Evolutionary conservation across 1,140 invertebrate genomes (phyloP).

Genomic region (Heliothis virescens): DNA sequence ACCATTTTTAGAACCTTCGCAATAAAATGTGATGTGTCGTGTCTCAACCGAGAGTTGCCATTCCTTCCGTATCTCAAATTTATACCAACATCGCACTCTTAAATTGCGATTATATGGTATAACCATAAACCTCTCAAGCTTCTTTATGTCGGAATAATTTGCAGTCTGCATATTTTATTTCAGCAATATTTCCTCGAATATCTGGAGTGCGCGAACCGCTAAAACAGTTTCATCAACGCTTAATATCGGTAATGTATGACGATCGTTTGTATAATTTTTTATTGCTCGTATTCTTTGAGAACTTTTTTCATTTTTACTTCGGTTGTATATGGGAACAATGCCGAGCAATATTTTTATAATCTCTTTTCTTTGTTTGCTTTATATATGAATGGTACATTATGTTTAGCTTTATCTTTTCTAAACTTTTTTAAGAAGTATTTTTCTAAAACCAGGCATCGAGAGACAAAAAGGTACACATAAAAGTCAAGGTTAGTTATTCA

Average conservation of each 20-base stretch:
- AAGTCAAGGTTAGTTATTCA: background rate
- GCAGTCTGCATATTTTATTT: constrained; percentile 68
- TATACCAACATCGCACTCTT: constrained; percentile 61
- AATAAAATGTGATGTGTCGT: background rate
- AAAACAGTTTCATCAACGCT: constrained; percentile 60
- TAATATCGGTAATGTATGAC: constrained; percentile 64
- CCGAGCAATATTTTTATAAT: constrained; percentile 30
- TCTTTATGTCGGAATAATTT: constrained; percentile 75
- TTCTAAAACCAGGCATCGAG: too few species aligned
- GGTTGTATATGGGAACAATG: constrained; percentile 27
- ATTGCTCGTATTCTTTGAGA: constrained; percentile 45
- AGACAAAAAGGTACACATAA: background rate
- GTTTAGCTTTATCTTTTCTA: background rate
- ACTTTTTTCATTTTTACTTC: constrained; percentile 48
- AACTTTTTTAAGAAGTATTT: too few species aligned
- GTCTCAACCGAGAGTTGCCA: constrained; percentile 6
- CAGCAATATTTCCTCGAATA: constrained; percentile 61
- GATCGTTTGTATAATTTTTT: constrained; percentile 56
- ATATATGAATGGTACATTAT: background rate
- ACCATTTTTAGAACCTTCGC: too few species aligned
- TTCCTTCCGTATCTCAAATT: constrained; percentile 58
- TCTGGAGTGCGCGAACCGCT: constrained; percentile 57
- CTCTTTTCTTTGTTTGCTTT: constrained; percentile 16
- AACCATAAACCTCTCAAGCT: constrained; percentile 73
- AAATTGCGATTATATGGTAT: constrained; percentile 64